Base-by-base conservation (phyloP, 64 coral and sea anemone genomes). In the Porites australiensis region DNA sequence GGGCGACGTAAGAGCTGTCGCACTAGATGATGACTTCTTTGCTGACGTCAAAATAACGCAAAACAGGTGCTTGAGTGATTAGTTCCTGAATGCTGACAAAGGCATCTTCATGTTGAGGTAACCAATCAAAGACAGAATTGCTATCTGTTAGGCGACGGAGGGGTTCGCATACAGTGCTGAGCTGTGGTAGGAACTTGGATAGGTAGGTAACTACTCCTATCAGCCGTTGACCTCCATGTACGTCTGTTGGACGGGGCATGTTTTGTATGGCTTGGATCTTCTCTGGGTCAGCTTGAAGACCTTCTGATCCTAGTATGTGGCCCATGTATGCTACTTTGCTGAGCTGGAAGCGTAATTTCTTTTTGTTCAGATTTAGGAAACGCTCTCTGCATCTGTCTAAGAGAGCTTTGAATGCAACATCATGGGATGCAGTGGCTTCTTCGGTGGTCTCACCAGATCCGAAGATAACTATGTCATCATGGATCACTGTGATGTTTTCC, bases 381-480 rank as follows among this genome's bases (percentile, higher is more conserved):
- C 47, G 22, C 44, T 86, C 82, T 70, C 63, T 66, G 82, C 55
- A 60, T 86, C 82, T 47, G 45, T 86, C 44, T 27, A 86, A 20
- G 21, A 83, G 15, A 44, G 58, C 80, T 57, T 57, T 64, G 11
- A 86, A 54, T 18, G n/a, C 58, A 13, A 6, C 6, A 45, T 86
- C 82, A 6, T 70, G 63, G 2, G 46, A 60, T 14, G 21, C 13
- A 8, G 57, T 64, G 5, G 64, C 64, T 47, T 86, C 82, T 86
- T 86, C 63, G 3, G 23, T 60, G 57, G 2, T 46, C 2, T 72
- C 82, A 3, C 14, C 62, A 7, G 50, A 8, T 64, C 72, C 87
- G n/a, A 22, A 60, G 54, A 76, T 74, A 44, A 89, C 50, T 21
- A 89, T 75, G 86, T 88, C 87, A 77, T 67, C 87, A 45, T 74